phyloP scores from a whole-genome alignment of 2,113 vertebrate genomes.

The Aythya baeri region DNA sequence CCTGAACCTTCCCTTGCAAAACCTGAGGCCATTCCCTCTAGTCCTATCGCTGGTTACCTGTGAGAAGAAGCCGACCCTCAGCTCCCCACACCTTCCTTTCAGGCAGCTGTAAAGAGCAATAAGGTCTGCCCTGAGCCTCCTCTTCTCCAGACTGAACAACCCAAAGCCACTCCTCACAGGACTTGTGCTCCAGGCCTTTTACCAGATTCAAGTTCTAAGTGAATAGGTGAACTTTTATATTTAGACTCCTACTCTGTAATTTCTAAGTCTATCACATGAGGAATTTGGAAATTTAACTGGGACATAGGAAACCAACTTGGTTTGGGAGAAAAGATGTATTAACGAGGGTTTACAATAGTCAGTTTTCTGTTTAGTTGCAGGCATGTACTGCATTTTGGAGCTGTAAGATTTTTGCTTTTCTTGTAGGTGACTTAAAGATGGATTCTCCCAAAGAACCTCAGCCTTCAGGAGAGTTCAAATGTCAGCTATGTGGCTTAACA shows the following conservation, averaged over 20 bases:
- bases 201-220: neutral
- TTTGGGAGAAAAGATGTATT: neutral
- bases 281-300: neutral
- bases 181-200: too few relatives aligned
- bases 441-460: conserved; percentile 36
- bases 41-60: too few relatives aligned
- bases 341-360: neutral
- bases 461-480: conserved; percentile 77
- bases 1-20: too few relatives aligned
- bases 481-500: conserved; percentile 81
- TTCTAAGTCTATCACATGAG: neutral
- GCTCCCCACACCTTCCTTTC: too few relatives aligned
- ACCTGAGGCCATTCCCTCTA: too few relatives aligned
- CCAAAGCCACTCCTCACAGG: too few relatives aligned
- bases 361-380: neutral
- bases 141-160: too few relatives aligned
- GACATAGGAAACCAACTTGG: neutral
- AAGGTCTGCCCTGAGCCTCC: too few relatives aligned
- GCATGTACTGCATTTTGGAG: neutral
- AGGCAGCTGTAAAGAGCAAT: too few relatives aligned
- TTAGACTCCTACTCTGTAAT: neutral
- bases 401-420: neutral
- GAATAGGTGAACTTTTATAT: neutral
- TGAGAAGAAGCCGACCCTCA: too few relatives aligned
- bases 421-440: conserved; percentile 68